Evolutionary conservation across 2,888 invertebrate genomes (phyloP).

Genomic region (Hartigia nigra): DNA sequence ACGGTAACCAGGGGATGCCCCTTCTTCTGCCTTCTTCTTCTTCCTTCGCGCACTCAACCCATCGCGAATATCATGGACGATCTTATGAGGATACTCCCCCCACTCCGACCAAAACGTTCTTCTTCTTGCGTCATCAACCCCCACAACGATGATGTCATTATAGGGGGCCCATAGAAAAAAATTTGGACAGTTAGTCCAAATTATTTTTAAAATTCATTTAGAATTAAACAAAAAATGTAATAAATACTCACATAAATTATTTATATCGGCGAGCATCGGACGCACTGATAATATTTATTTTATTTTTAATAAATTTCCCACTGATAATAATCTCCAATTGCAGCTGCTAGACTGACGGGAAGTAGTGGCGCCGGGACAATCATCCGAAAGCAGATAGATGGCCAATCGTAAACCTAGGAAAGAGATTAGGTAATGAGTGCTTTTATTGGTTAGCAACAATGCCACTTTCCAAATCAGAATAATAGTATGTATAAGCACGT

Average conservation of each 20-base stretch:
- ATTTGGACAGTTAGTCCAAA: not conserved
- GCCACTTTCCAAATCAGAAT: not conserved
- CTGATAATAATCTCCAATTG: not conserved
- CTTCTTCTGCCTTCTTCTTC: constrained; percentile 26
- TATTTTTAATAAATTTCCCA: not conserved
- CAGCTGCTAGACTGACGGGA: not conserved
- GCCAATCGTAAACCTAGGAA: not conserved
- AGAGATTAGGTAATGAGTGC: not conserved
- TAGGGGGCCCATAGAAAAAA: not conserved
- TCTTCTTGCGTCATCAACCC: constrained; percentile 19
- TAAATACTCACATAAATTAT: not conserved
- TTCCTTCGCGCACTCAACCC: constrained; percentile 27
- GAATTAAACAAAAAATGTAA: accelerated
- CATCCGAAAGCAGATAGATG: not conserved
- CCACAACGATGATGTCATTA: constrained; percentile 1
- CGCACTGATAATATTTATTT: not conserved
- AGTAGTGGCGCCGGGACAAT: not conserved
- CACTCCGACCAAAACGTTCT: constrained; percentile 28
- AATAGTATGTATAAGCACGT: not conserved
- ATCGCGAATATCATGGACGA: constrained; percentile 33
- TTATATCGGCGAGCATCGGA: not conserved
- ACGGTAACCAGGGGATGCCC: constrained; percentile 42
- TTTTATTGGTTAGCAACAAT: not conserved
- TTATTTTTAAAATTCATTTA: not conserved
- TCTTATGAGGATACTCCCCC: constrained; percentile 29